phyloP scores from a whole-genome alignment of 2,797 vertebrate genomes.

The Sphaeramia orbicularis region DNA sequence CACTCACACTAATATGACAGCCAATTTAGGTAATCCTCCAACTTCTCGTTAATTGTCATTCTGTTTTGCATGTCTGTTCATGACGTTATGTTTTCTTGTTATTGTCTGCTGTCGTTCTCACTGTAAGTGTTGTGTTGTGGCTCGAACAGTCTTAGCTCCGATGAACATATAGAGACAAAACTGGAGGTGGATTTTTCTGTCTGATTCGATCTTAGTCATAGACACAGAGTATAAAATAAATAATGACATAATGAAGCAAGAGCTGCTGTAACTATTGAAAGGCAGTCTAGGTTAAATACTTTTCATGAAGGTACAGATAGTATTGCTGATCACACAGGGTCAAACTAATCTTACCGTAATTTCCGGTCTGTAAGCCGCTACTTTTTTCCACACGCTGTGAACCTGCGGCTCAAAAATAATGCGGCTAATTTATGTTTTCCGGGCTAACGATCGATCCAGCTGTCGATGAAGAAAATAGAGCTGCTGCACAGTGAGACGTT shows the following conservation, averaged over 20 bases:
- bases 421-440: too few relatives aligned
- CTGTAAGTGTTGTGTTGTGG: conserved; percentile 51
- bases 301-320: background rate
- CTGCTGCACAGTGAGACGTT: too few relatives aligned
- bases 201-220: background rate
- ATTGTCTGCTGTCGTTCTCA: conserved; percentile 66
- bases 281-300: background rate
- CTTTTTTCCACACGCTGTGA: too few relatives aligned
- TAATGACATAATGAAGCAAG: background rate
- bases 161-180: conserved; percentile 7
- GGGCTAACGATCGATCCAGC: too few relatives aligned
- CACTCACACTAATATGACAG: conserved; percentile 64
- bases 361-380: too few relatives aligned
- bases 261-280: background rate
- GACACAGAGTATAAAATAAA: background rate
- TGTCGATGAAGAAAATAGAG: too few relatives aligned
- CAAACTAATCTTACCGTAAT: background rate
- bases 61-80: conserved; percentile 69
- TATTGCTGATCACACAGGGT: background rate
- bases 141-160: conserved; percentile 12
- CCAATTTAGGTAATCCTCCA: conserved; percentile 53
- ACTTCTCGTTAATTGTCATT: conserved; percentile 57
- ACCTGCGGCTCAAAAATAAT: too few relatives aligned
- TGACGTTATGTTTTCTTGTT: conserved; percentile 61
- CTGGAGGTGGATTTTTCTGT: background rate